Base-by-base conservation (phyloP, 2,888 invertebrate species). In the Piscicola geometra region DNA sequence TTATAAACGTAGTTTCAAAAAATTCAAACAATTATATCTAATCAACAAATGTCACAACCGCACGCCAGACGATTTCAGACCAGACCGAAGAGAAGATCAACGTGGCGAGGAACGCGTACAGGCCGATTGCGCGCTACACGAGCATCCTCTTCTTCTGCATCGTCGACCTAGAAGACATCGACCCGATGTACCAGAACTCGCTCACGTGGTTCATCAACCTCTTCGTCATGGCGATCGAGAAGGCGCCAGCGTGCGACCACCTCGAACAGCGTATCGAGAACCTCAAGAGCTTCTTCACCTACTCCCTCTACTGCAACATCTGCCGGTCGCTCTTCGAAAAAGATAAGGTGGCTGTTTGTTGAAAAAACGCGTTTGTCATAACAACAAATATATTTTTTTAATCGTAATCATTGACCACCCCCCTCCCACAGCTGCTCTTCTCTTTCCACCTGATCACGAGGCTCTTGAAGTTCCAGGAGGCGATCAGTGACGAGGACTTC, bases 401-500 rank as follows among this genome's bases (percentile, higher is more conserved):
- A 60, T 66, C 28, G 18, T 30, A 41, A 21, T n/a, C 36, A 35
- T 52, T 33, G n/a, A 32, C 1, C 18, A 12, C 35, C 35, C 32
- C 33, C 35, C 5, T 67, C 41, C 2, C 81, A 0, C 81, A 86
- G 86, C 80, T 87, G 60, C 82, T 87, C 69, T 87, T 86, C 81
- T 86, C 86, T 2, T 86, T 87, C 82, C 78, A 86, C 74, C 81
- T 87, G 67, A 85, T 86, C 77, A 82, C 85, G 28, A 87, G 87
- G 81, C 82, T 87, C 64, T 80, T 85, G 77, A 86, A 86, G 80
- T 84, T 84, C 77, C 81, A 82, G 69, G 83, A 84, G 50, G 81
- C 83, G 75, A 82, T 87, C 0, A 81, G 83, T 68, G 86, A 92
- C 52, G 81, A 87, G 0, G 90, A 93, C 83, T 94, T 94, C 90